Evolutionary conservation across 1,140 invertebrate genomes (phyloP).

Genomic region (Brachionus asplanchnoidis): DNA sequence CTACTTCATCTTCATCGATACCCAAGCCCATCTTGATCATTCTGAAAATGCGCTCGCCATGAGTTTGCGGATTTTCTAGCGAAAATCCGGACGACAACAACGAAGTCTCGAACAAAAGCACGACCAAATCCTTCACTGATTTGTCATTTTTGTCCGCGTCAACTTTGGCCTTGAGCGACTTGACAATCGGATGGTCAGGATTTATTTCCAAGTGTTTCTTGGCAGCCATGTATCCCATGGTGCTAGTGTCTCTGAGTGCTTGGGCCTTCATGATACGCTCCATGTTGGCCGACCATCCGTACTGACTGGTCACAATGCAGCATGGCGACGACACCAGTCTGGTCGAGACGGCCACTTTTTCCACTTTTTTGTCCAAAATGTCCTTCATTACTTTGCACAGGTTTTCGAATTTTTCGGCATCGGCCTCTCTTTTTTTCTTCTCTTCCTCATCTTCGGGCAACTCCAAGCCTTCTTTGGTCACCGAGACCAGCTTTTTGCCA

Average conservation of each 20-base stretch:
- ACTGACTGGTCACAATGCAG: slow-evolving; percentile 96
- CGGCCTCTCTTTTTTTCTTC: slow-evolving; percentile 86
- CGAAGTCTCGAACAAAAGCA: slow-evolving; percentile 56
- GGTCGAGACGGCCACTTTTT: slow-evolving; percentile 90
- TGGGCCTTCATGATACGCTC: slow-evolving; percentile 99
- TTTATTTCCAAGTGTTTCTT: slow-evolving; percentile 70
- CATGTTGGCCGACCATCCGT: slow-evolving; percentile 99
- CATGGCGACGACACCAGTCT: slow-evolving; percentile 88
- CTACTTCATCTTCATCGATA: slow-evolving; percentile 71
- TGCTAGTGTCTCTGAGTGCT: slow-evolving; percentile 84
- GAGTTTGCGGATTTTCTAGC: slow-evolving; percentile 53
- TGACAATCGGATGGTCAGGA: slow-evolving; percentile 91
- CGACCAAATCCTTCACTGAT: slow-evolving; percentile 65
- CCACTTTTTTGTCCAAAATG: slow-evolving; percentile 93
- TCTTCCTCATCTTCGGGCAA: slow-evolving; percentile 79
- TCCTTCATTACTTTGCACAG: slow-evolving; percentile 97
- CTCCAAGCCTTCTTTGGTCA: slow-evolving; percentile 94
- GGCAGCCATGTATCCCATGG: slow-evolving; percentile 94
- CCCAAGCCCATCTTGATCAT: slow-evolving; percentile 96
- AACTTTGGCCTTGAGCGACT: slow-evolving; percentile 78
- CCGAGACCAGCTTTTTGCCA: slow-evolving; percentile 87
- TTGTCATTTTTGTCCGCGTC: slow-evolving; percentile 96
- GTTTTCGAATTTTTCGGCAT: slow-evolving; percentile 61
- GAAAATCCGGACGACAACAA: slow-evolving; percentile 55
- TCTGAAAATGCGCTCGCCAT: slow-evolving; percentile 63